Conservation (phyloP, 1,140 invertebrate species). For the Drosophila grimshawi region DNA sequence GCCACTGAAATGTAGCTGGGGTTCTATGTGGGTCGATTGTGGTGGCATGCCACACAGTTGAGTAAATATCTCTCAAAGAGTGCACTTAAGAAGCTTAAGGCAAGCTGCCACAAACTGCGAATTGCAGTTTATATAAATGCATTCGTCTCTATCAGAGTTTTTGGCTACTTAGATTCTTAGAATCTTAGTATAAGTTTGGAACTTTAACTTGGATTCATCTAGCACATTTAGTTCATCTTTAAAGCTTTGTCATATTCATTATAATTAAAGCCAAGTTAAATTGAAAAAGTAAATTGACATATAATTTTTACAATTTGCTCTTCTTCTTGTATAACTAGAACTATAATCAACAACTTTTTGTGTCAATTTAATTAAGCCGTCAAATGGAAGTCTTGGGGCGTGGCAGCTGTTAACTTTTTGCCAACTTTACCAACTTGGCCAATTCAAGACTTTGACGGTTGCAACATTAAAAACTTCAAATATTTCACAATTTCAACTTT, state of each 20-base stretch:
- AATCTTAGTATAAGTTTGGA: no score
- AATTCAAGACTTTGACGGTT: constrained; percentile 21
- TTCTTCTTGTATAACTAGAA: neutral
- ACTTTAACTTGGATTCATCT: no score
- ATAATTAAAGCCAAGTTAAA: constrained; percentile 9
- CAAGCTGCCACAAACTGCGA: neutral
- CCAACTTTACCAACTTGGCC: constrained; percentile 29
- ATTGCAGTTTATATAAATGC: no score
- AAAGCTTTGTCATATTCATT: neutral
- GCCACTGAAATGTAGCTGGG: constrained; percentile 12
- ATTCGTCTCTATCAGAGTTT: no score
- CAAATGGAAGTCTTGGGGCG: neutral
- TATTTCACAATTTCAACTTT: constrained; percentile 45
- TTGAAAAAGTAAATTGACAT: constrained; percentile 7
- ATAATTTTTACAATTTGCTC: neutral
- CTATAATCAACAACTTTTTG: constrained; percentile 11
- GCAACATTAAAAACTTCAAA: constrained; percentile 37
- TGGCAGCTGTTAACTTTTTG: constrained; percentile 12
- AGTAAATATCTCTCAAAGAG: neutral
- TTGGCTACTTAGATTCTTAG: no score
- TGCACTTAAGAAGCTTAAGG: neutral
- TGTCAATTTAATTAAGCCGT: constrained; percentile 34
- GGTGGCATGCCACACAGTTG: constrained; percentile 16
- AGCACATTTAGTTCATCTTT: neutral
- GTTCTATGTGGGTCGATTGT: constrained; percentile 39